These are phyloP conservation scores for Salvelinus fontinalis DNA, from an alignment of 2,113 vertebrate species.

Conservation along the genomic window DNA sequence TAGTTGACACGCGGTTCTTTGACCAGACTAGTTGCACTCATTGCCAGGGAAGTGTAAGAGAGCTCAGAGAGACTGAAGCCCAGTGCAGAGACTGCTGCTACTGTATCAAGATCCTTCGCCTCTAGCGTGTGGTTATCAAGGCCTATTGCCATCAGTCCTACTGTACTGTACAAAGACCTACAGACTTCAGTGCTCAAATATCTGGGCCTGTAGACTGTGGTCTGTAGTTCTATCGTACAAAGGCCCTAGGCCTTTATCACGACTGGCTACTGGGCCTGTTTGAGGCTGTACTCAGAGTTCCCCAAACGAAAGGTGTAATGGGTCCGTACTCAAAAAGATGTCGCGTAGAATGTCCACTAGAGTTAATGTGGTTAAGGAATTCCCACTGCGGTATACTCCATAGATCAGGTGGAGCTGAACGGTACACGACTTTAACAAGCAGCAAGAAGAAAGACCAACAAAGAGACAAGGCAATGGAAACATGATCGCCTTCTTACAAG, in stretches of 20 bases:
- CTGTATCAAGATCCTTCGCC: no score
- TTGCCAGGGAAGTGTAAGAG: slow-evolving; percentile 35
- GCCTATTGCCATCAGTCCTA: slow-evolving; percentile 1
- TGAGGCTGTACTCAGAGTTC: neutral
- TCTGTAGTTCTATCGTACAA: slow-evolving; percentile 2
- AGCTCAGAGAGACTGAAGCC: slow-evolving; percentile 21
- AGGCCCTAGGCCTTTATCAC: slow-evolving; percentile 2
- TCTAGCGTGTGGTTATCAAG: slow-evolving; percentile 20
- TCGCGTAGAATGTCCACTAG: no score
- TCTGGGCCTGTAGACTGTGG: slow-evolving; percentile 3
- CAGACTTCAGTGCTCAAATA: no score
- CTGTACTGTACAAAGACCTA: slow-evolving; percentile 17
- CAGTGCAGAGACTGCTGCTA: neutral
- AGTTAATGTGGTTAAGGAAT: no score
- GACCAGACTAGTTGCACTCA: slow-evolving; percentile 19
- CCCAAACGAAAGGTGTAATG: neutral
- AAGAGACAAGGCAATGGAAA: slow-evolving; percentile 10
- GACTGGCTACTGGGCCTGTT: no score
- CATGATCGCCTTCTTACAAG: neutral
- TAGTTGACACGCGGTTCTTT: slow-evolving; percentile 24
- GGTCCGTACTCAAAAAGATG: no score
- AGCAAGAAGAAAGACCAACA: slow-evolving; percentile 8
- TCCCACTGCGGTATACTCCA: neutral
- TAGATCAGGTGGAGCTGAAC: slow-evolving; percentile 11
- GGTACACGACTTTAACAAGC: slow-evolving; percentile 17